These are phyloP conservation scores for Drosophila multiciliata DNA, from an alignment of 2,888 invertebrate genomes.

Conservation along the genomic window DNA sequence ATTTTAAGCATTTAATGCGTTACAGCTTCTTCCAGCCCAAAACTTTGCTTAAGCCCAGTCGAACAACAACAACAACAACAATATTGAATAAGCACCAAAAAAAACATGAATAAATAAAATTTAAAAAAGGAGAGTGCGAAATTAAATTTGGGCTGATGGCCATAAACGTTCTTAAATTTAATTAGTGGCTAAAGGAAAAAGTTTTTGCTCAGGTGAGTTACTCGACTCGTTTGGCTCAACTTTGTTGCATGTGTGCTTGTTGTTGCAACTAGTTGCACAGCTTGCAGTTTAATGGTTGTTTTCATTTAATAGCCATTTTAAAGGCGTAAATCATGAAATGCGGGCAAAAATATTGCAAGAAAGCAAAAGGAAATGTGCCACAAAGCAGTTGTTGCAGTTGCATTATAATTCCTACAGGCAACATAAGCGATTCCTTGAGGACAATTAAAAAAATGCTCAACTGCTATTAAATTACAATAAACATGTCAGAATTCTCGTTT, in stretches of 20 bases:
- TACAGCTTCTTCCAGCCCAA: conserved; percentile 23
- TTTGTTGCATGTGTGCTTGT: conserved; percentile 38
- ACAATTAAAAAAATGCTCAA: neutral
- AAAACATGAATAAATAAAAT: conserved; percentile 17
- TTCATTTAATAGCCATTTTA: conserved; percentile 59
- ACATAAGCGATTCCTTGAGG: conserved; percentile 8
- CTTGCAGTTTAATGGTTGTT: conserved; percentile 45
- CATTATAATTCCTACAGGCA: conserved; percentile 32
- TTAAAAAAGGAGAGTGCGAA: conserved; percentile 4
- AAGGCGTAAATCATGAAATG: conserved; percentile 65
- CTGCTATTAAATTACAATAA: conserved; percentile 2
- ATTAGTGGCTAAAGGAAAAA: conserved; percentile 56
- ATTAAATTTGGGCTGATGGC: conserved; percentile 23
- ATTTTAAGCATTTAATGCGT: conserved; percentile 63
- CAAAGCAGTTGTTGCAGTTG: conserved; percentile 16
- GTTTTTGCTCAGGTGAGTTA: conserved; percentile 26
- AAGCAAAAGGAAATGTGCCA: conserved; percentile 26
- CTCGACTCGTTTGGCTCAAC: conserved; percentile 32
- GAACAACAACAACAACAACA: conserved; percentile 30
- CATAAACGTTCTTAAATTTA: conserved; percentile 61
- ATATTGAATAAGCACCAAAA: conserved; percentile 22
- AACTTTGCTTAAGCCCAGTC: conserved; percentile 17
- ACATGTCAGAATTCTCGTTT: neutral
- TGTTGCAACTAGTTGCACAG: conserved; percentile 67
- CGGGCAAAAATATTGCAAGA: conserved; percentile 43